These are phyloP conservation scores for Rhegmatorhina hoffmannsi DNA, from an alignment of 2,113 vertebrate species.

Conservation along the genomic window DNA sequence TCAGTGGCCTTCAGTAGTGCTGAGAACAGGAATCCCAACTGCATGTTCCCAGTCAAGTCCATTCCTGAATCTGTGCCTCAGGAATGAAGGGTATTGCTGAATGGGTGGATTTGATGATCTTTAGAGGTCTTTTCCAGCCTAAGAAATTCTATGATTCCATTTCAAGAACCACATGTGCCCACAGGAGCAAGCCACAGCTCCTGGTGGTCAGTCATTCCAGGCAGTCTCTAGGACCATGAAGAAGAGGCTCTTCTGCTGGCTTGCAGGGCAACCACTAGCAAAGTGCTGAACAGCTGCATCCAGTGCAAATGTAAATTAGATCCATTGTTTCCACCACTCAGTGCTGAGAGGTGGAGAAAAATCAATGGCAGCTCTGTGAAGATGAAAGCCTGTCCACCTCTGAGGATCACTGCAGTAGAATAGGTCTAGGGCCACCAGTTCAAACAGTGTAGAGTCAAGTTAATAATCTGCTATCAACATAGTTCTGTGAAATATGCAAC, in stretches of 20 bases:
- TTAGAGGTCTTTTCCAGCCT: not conserved
- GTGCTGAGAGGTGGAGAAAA: not conserved
- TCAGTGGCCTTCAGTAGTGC: not conserved
- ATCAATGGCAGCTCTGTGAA: not conserved
- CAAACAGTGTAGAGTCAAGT: not conserved
- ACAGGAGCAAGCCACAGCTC: not conserved
- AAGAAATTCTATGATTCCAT: not conserved
- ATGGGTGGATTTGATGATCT: not conserved
- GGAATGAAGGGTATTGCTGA: not conserved
- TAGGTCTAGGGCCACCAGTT: not conserved
- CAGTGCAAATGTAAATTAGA: not conserved
- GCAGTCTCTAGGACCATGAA: not conserved
- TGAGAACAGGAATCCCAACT: not conserved
- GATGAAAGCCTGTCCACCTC: not conserved
- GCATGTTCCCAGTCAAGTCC: not conserved
- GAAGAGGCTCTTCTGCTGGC: not conserved
- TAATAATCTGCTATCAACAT: not conserved
- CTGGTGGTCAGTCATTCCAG: not conserved
- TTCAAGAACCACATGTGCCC: rapidly evolving
- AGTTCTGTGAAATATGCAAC: not conserved
- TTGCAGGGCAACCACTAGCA: not conserved
- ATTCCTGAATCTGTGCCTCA: not conserved
- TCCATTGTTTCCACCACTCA: not conserved
- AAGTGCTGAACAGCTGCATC: not conserved
- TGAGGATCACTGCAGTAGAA: not conserved